Evolutionary conservation across 64 coral and sea anemone genomes (phyloP), one percentile per base, ranked within the genome.

Genomic region (Trachythela sp.): DNA sequence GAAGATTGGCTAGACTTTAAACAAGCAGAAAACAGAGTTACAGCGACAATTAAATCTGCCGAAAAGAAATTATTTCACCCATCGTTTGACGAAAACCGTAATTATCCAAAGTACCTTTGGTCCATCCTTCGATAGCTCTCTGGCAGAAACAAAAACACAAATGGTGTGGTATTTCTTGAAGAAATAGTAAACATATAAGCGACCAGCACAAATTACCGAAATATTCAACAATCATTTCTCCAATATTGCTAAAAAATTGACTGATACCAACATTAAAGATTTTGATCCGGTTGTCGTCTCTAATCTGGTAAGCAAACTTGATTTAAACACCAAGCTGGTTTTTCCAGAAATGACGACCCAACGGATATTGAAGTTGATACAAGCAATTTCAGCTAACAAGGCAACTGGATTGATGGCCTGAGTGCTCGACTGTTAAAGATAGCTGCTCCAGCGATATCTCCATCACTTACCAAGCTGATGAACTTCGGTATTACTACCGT

Each of bases 31-130:
- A 58, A 88, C 68, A 77, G 84, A 56, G 91, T 51, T 14, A 37
- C 4, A 13, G 83, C 83, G 7, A 13, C 18, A n/a, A 92, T 92
- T 15, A 88, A 64, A 17, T 43, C 9, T 40, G 48, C 86, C 9
- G 88, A 92, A 75, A 54, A 42, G 35, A 24, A 92, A 34, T 83
- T 29, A 13, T 92, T 85, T 48, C 83, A 70, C 31, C 54, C 38
- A 20, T 58, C 40, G 40, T 92, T 92, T 88, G 48, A 80, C 15
- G 88, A 90, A 84, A 24, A 84, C 34, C 36, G 88, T 77, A 22
- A 49, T 0, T 36, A 89, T 17, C 71, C 71, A 13, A 88, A 88
- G 36, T 48, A 29, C 15, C 36, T 84, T 13, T 92, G 91, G 86
- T 83, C 71, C 11, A 48, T 85, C 18, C 48, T 89, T 10, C 88